These are phyloP conservation scores for Drosophila malerkotliana DNA, from an alignment of 1,140 invertebrate species.

Conservation along the genomic window DNA sequence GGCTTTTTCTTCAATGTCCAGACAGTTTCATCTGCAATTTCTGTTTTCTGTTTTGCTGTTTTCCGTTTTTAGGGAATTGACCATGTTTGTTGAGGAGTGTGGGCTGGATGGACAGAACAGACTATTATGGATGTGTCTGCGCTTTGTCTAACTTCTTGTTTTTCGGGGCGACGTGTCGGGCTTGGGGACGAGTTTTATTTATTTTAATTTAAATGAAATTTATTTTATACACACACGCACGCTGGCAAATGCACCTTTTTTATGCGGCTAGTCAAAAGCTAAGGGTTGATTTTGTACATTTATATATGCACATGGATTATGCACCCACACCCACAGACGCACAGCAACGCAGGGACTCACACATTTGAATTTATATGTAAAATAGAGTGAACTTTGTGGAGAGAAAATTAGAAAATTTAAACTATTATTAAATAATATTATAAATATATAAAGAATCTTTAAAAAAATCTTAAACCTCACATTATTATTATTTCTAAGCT, in stretches of 20 bases:
- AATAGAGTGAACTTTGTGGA: conserved; percentile 5
- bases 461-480: too few relatives aligned
- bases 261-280: conserved; percentile 47
- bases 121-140: conserved; percentile 54
- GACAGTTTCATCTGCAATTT: conserved; percentile 32
- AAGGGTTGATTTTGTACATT: conserved; percentile 55
- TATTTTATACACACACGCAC: conserved; percentile 65
- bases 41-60: conserved; percentile 10
- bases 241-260: conserved; percentile 33
- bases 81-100: too few relatives aligned
- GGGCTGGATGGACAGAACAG: not conserved
- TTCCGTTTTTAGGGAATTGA: not conserved
- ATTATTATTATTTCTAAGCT: too few relatives aligned
- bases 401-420: conserved; percentile 9
- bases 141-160: conserved; percentile 72
- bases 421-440: not conserved
- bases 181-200: conserved; percentile 63
- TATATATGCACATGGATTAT: conserved; percentile 56
- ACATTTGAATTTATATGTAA: conserved; percentile 21
- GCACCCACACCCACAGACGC: conserved; percentile 27
- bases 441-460: not conserved
- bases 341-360: not conserved
- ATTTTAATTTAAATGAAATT: conserved; percentile 82
- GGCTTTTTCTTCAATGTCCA: conserved; percentile 21
- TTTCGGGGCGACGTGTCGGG: conserved; percentile 27